Conservation (phyloP, 2,113 vertebrate species). For the Baryphthengus martii region DNA sequence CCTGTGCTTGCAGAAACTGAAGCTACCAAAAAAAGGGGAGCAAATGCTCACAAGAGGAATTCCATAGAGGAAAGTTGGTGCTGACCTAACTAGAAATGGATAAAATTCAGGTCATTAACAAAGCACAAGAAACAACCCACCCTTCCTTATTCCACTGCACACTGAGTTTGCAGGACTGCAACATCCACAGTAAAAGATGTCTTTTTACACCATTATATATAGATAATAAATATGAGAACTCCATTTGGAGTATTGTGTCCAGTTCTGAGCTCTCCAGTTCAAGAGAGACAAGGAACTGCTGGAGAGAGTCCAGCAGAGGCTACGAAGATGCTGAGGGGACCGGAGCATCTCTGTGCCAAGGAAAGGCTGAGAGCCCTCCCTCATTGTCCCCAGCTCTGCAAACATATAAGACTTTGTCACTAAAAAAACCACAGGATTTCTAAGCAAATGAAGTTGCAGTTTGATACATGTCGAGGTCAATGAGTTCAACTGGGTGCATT, state of each 20-base stretch:
- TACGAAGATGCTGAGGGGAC: too few species aligned
- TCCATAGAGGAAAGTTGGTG: not conserved
- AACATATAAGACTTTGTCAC: fast-evolving
- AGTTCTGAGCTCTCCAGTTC: too few species aligned
- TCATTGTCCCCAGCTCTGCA: not conserved
- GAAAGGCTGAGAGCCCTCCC: not conserved
- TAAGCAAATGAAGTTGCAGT: fast-evolving
- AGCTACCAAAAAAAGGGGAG: not conserved
- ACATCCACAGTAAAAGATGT: not conserved
- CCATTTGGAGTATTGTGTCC: too few species aligned
- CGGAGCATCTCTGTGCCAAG: too few species aligned
- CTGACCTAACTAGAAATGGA: not conserved
- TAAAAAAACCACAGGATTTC: fast-evolving
- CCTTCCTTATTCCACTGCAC: not conserved
- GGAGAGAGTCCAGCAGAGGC: too few species aligned
- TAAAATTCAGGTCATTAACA: not conserved
- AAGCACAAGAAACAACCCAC: not conserved
- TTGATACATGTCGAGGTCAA: not conserved
- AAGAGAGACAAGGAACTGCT: too few species aligned
- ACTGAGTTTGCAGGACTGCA: not conserved
- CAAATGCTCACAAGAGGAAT: fast-evolving
- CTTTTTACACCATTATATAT: not conserved
- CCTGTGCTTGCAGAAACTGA: not conserved
- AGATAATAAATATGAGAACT: too few species aligned
- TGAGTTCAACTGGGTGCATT: not conserved